Evolutionary conservation across 1,140 invertebrate species (phyloP).

Genomic region (Spodoptera litura): DNA sequence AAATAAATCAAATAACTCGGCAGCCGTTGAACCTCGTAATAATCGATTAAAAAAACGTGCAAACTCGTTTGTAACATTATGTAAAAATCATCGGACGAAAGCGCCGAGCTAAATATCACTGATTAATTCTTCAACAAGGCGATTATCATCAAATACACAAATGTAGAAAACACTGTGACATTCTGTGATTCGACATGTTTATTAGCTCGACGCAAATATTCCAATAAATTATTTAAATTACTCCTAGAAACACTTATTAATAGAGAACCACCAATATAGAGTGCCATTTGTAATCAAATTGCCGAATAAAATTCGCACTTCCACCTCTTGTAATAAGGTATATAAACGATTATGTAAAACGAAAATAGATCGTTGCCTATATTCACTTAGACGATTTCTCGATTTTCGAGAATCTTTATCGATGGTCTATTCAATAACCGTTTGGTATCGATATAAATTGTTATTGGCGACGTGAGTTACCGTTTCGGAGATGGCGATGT

Average conservation of each 20-base stretch:
- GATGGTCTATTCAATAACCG: slow-evolving; percentile 74
- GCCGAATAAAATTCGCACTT: slow-evolving; percentile 22
- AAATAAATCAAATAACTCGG: slow-evolving; percentile 27
- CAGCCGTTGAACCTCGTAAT: slow-evolving; percentile 11
- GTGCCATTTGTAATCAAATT: not conserved
- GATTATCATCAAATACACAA: slow-evolving; percentile 64
- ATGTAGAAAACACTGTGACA: slow-evolving; percentile 55
- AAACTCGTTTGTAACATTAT: slow-evolving; percentile 22
- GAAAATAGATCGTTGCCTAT: slow-evolving; percentile 24
- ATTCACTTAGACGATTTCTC: slow-evolving; percentile 46
- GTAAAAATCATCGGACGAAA: slow-evolving; percentile 17
- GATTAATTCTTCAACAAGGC: slow-evolving; percentile 59
- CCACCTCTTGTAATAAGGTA: slow-evolving; percentile 16
- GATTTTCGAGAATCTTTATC: slow-evolving; percentile 64
- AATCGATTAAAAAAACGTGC: slow-evolving; percentile 24
- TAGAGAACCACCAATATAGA: slow-evolving; percentile 19
- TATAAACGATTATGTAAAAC: not conserved
- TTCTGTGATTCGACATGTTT: slow-evolving; percentile 66
- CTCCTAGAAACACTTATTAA: slow-evolving; percentile 45
- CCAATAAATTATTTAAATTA: slow-evolving; percentile 69
- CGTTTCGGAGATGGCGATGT: slow-evolving; percentile 67
- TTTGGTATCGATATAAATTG: slow-evolving; percentile 76
- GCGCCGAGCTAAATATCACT: slow-evolving; percentile 50
- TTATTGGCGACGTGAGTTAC: slow-evolving; percentile 78
- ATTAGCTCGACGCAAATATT: slow-evolving; percentile 65